These are phyloP conservation scores for Meiosimyza decipiens DNA, from an alignment of 2,888 invertebrate species.

Conservation along the genomic window DNA sequence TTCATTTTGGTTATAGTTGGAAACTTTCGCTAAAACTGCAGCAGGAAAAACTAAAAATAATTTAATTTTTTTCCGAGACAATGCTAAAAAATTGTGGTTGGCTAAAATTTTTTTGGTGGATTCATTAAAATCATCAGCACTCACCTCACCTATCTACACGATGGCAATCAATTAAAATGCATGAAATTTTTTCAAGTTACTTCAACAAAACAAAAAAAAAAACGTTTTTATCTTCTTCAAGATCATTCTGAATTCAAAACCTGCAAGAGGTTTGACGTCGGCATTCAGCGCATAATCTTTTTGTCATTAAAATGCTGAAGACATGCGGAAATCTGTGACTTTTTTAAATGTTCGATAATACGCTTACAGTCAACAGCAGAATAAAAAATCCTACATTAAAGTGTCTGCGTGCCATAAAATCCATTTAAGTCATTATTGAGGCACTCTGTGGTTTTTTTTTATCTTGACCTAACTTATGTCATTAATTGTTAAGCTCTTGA, in stretches of 20 bases:
- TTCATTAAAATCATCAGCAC: too few species aligned
- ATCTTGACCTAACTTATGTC: too few species aligned
- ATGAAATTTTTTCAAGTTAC: not conserved
- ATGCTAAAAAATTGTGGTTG: too few species aligned
- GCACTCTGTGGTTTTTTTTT: too few species aligned
- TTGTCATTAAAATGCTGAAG: not conserved
- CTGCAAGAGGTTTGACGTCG: not conserved
- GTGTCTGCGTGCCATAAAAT: too few species aligned
- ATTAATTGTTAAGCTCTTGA: too few species aligned
- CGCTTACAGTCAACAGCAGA: not conserved
- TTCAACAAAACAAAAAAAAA: not conserved
- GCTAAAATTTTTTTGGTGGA: too few species aligned
- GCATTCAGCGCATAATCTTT: not conserved
- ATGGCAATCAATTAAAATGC: not conserved
- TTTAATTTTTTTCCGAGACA: too few species aligned
- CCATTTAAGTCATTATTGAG: too few species aligned
- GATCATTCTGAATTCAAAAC: slow-evolving; percentile 27
- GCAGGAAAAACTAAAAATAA: too few species aligned
- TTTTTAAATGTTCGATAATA: slow-evolving; percentile 4
- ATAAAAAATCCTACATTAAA: too few species aligned
- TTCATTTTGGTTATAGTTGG: not conserved
- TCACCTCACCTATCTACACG: too few species aligned
- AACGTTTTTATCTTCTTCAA: not conserved
- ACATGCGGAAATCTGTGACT: not conserved
- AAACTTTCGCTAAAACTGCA: not conserved